Base-by-base conservation (phyloP, 2,888 invertebrate species). In the Morpho helenor region DNA sequence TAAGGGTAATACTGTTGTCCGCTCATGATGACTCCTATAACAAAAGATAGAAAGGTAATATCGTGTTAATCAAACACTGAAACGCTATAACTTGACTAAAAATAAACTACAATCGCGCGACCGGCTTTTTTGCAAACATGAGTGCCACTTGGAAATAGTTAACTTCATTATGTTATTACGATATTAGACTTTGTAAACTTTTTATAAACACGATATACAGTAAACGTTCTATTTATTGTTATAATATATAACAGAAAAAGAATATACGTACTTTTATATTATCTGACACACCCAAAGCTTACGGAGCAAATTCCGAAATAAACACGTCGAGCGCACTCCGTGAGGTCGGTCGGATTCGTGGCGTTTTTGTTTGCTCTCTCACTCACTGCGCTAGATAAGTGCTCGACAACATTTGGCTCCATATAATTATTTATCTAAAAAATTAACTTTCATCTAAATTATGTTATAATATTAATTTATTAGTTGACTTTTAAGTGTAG, bases 1-100 rank as follows among this genome's bases (percentile, higher is more conserved):
- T 95, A 96, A 76, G 96, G 96, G 87, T 96, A 96, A 87, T 96
- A 96, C 87, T 96, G 95, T 76, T 95, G 94, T 80, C 94, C 94
- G 85, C 94, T 93, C 95, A 95, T 95, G 79, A 84, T 93, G 87
- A 63, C 61, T 82, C 77, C 85, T 86, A 74, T 60, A 82, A 80
- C 74, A 69, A 80, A 80, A 77, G 58, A 74, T 73, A 77, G 73
- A 69, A 61, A 59, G 59, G 53, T 66, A 61, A 67, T 59, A 67
- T 63, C 57, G 58, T 63, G 63, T 60, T 67, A 71, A 71, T 68
- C 62, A 74, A 74, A 69, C 77, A 72, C 63, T 63, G 55, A 53
- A 64, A 63, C 59, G 69, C 67, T 49, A 42, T 47, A 46, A 40
- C 49, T 61, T 61, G 60, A 64, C 68, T 85, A 85, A 80, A 86